A percentile compares a stretch with the other conserved stretches of the same genome.
Evolutionary conservation across 2,888 invertebrate species (phyloP).

Genomic region (Cactoblastis cactorum): DNA sequence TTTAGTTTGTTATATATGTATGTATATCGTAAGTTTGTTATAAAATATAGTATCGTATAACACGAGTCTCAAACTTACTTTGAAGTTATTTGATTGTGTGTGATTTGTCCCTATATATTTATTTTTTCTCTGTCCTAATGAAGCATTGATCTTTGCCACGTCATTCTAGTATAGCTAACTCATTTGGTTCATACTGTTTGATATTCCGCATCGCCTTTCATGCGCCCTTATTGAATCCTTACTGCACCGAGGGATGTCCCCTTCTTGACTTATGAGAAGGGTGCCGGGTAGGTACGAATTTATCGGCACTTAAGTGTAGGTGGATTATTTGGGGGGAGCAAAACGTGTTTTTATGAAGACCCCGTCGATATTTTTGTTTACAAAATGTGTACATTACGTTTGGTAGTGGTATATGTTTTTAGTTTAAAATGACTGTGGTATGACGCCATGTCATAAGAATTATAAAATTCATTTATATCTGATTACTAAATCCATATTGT

Average conservation of each 20-base stretch:
- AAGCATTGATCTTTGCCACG: not conserved
- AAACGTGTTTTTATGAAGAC: slow-evolving; percentile 5
- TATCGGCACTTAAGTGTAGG: slow-evolving; percentile 50
- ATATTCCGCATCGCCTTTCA: not conserved
- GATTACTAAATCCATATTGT: too few species aligned
- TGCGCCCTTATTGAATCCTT: slow-evolving; percentile 9
- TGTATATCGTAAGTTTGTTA: too few species aligned
- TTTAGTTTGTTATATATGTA: too few species aligned
- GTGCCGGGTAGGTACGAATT: slow-evolving; percentile 48
- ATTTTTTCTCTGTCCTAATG: too few species aligned
- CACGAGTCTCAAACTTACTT: too few species aligned
- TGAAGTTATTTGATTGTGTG: too few species aligned
- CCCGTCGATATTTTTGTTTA: slow-evolving; percentile 12
- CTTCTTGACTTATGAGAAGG: slow-evolving; percentile 11
- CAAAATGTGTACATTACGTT: not conserved
- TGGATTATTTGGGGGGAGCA: slow-evolving; percentile 15
- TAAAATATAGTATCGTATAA: too few species aligned
- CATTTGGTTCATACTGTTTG: slow-evolving; percentile 8
- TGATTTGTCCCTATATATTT: too few species aligned
- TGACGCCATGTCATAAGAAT: too few species aligned
- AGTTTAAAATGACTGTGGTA: too few species aligned
- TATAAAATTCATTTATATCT: too few species aligned
- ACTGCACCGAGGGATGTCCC: slow-evolving; percentile 7
- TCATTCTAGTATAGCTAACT: not conserved
- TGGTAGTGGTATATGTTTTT: too few species aligned